Evolutionary conservation across 2,888 invertebrate genomes (phyloP).

Genomic region (Amorpha juglandis): DNA sequence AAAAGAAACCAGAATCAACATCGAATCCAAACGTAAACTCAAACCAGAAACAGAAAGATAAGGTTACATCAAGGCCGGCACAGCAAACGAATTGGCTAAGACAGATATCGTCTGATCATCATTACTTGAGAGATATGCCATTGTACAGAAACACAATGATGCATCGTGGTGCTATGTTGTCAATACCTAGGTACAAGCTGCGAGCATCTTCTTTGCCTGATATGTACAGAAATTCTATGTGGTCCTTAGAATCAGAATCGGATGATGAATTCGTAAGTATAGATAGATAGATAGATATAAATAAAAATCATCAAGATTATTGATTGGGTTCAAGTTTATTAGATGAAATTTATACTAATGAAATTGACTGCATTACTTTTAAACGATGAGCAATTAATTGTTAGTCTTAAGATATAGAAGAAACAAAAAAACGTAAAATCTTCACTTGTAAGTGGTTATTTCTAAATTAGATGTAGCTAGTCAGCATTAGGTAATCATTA

Average conservation of each 20-base stretch:
- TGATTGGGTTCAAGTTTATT: no score
- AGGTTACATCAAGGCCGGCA: conserved; percentile 24
- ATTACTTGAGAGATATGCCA: conserved; percentile 88
- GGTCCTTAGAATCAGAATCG: conserved; percentile 78
- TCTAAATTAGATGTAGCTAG: no score
- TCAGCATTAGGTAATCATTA: no score
- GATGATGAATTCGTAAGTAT: conserved; percentile 88
- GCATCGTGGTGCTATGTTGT: conserved; percentile 93
- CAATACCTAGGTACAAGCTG: conserved; percentile 89
- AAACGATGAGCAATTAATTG: no score
- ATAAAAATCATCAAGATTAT: no score
- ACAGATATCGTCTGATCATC: conserved; percentile 85
- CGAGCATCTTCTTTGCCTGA: conserved; percentile 95
- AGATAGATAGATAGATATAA: no score
- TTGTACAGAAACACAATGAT: conserved; percentile 91
- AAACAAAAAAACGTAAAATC: no score
- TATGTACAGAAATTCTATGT: conserved; percentile 88
- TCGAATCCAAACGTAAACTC: neutral
- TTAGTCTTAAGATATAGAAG: no score
- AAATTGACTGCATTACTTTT: no score
- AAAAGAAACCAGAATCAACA: neutral
- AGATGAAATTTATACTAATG: no score
- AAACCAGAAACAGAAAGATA: neutral
- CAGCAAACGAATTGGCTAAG: conserved; percentile 64
- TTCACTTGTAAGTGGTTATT: no score